Conservation (phyloP, 2,113 vertebrate species). For the Dasyornis broadbenti region DNA sequence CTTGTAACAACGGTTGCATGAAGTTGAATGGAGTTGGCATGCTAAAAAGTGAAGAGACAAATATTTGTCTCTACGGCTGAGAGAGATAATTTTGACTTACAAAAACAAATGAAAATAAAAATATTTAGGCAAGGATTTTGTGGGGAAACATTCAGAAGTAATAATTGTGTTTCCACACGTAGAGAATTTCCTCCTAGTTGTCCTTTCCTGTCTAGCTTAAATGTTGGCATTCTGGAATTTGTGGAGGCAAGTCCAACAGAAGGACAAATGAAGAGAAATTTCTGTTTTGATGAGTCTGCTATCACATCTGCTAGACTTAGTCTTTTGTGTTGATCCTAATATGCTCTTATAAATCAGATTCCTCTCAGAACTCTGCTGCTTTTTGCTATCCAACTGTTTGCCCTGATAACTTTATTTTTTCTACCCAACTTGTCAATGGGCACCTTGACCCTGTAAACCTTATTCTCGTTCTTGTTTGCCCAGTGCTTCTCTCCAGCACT, state of each 20-base stretch:
- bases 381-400: background rate
- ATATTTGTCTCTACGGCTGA: background rate
- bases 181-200: background rate
- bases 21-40: background rate
- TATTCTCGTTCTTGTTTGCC: background rate
- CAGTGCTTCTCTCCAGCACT: background rate
- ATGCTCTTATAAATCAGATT: background rate
- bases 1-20: background rate
- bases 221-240: background rate
- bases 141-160: background rate
- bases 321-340: background rate
- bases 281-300: background rate
- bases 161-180: background rate
- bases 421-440: background rate
- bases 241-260: background rate
- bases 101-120: background rate
- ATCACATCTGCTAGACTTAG: background rate
- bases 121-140: background rate
- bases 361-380: background rate
- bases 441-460: background rate
- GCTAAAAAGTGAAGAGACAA: slow-evolving; percentile 14
- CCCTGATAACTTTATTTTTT: background rate
- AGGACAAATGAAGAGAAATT: background rate
- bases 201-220: background rate
- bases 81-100: background rate